Base-by-base conservation (phyloP, 2,797 vertebrate species). In the Acomys russatus region DNA sequence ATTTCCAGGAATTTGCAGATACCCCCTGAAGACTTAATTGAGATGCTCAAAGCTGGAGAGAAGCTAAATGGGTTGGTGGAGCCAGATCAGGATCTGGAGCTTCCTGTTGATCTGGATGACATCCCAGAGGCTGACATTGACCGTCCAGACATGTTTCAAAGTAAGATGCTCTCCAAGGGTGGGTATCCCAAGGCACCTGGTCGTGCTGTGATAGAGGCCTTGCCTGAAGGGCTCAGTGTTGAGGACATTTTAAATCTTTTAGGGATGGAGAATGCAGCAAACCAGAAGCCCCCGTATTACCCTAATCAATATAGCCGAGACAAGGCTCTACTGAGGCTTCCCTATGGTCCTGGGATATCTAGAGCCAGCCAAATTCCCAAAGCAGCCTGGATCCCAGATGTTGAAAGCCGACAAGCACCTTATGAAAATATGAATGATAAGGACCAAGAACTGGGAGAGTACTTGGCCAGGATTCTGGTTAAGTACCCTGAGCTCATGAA, bases 1-100 rank as follows among this genome's bases (percentile, higher is more conserved):
- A 98, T 99, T 97, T 99, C 99, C 76, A 99, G 99, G 94, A 99
- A 99, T 98, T 99, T 99, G 96, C 99, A 99, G 98, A 99, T 99
- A 73, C 99, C 99, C 59, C 99, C 99, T 0, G 99, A 99, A 97
- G 99, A 99, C 97, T 98, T 99, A 95, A 97, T 99, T 96, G 99
- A 99, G 95, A 99, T 99, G 98, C 97, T 99, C 88, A 99, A 98
- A 98, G 98, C 95, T 1, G 98, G 98, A 88, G 99, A 99, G 91
- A 99, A 99, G 98, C 98, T 99, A 94, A 99, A 98, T n/a, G 99
- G 99, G 35, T 98, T 98, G n/a, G 70, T 98, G 90, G 98, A 98
- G 96, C 96, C 98, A 3, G 98, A 98, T 85, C 98, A 97, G 94
- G 98, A 98, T 61, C 35, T 96, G 54, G 98, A 99, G 90, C 97